A percentile compares a stretch with the other conserved stretches of the same genome.
Conservation (phyloP, 2,113 vertebrate genomes). For the Lipotes vexillifer region DNA sequence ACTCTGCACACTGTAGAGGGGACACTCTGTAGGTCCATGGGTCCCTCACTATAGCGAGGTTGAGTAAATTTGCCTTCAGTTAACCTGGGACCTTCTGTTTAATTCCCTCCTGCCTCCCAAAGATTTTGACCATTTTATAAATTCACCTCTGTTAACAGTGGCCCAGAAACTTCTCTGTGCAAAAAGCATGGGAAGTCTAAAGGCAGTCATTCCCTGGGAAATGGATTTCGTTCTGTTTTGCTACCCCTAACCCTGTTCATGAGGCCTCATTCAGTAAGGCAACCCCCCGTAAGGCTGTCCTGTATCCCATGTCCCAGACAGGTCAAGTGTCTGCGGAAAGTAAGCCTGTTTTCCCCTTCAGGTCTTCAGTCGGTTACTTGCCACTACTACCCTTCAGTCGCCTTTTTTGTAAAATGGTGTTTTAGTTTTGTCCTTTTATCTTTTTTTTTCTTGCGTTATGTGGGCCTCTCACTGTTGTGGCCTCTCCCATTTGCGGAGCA, state of each 20-base stretch:
- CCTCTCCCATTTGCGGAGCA: too few relatives aligned
- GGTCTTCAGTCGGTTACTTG: neutral
- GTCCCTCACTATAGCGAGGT: conserved; percentile 34
- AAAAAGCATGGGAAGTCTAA: neutral
- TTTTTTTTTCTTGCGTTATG: too few relatives aligned
- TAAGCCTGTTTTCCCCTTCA: neutral
- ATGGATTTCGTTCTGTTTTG: neutral
- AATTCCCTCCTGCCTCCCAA: conserved; percentile 54
- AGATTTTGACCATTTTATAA: conserved; percentile 54
- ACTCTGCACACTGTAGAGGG: conserved; percentile 75
- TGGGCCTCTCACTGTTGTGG: too few relatives aligned
- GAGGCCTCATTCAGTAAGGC: neutral
- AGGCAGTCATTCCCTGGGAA: neutral
- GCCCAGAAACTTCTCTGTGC: conserved; percentile 24
- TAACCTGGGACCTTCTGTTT: conserved; percentile 44
- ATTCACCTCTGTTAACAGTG: conserved; percentile 26
- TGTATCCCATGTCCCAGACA: neutral
- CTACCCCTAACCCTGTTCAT: neutral
- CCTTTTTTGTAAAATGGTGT: neutral
- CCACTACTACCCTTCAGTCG: neutral
- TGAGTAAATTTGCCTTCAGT: conserved; percentile 43
- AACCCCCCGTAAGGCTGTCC: neutral
- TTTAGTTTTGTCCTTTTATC: neutral
- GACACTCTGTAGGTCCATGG: conserved; percentile 39
- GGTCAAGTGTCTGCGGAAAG: neutral